A percentile compares a stretch with the other conserved stretches of the same genome.
phyloP scores from a whole-genome alignment of 2,113 vertebrate genomes.

The Zapus hudsonius region DNA sequence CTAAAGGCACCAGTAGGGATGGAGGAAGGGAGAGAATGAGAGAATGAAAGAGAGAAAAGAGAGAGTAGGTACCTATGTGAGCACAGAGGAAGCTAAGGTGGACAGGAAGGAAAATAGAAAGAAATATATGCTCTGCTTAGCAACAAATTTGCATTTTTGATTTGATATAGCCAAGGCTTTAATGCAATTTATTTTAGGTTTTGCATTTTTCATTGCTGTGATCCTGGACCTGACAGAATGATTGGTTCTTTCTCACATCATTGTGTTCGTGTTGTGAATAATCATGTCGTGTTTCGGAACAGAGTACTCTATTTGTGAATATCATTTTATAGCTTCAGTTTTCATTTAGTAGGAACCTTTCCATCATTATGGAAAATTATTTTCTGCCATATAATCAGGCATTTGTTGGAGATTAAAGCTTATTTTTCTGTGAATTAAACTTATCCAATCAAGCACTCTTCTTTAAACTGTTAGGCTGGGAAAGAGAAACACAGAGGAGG shows the following conservation, averaged over 20 bases:
- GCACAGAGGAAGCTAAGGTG: too few species aligned
- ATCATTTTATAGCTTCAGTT: slow-evolving; percentile 68
- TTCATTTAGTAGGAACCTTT: slow-evolving; percentile 63
- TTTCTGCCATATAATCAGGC: slow-evolving; percentile 65
- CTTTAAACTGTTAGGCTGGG: not conserved
- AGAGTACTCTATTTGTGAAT: slow-evolving; percentile 77
- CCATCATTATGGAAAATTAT: slow-evolving; percentile 62
- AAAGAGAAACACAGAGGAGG: too few species aligned
- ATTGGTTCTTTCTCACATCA: slow-evolving; percentile 42
- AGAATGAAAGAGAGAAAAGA: too few species aligned
- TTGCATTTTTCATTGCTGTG: slow-evolving; percentile 50
- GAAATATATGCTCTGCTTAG: not conserved
- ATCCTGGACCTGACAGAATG: slow-evolving; percentile 37
- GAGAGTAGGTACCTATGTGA: too few species aligned
- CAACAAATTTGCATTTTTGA: slow-evolving; percentile 61
- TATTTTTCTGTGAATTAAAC: slow-evolving; percentile 81
- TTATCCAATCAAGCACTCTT: slow-evolving; percentile 79
- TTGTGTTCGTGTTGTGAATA: slow-evolving; percentile 71
- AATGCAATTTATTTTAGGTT: slow-evolving; percentile 61
- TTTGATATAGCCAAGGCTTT: slow-evolving; percentile 67
- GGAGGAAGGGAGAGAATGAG: too few species aligned
- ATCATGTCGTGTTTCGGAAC: slow-evolving; percentile 55
- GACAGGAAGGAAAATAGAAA: too few species aligned
- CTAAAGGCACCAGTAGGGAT: too few species aligned
- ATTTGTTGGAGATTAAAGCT: slow-evolving; percentile 76